Conservation (phyloP, 2,113 vertebrate species). For the Semnopithecus entellus region DNA sequence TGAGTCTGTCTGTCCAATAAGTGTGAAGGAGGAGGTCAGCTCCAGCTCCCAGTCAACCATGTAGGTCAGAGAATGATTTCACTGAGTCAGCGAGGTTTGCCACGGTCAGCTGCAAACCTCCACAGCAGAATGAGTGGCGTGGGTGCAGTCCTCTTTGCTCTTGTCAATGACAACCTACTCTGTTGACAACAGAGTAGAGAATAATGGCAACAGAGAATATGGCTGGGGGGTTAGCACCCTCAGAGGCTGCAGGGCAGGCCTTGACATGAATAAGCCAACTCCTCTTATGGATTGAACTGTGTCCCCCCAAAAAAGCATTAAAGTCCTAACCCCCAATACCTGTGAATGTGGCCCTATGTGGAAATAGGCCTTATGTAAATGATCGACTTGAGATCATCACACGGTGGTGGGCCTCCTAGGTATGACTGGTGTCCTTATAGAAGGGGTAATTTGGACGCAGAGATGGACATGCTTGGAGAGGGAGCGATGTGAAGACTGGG, state of each 20-base stretch:
- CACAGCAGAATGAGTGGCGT: accelerated
- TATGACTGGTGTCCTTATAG: neutral
- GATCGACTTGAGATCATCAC: too few species aligned
- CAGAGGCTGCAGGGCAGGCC: neutral
- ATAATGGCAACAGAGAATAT: accelerated
- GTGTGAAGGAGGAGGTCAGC: neutral
- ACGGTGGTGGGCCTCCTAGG: neutral
- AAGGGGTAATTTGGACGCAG: neutral
- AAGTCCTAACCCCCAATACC: neutral
- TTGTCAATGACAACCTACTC: accelerated
- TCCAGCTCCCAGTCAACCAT: neutral
- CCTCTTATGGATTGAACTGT: too few species aligned
- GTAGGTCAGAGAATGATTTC: neutral
- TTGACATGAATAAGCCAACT: neutral
- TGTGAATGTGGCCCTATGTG: neutral
- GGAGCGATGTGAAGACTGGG: too few species aligned
- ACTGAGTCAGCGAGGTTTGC: accelerated
- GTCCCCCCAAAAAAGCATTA: neutral
- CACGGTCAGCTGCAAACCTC: accelerated
- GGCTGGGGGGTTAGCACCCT: accelerated
- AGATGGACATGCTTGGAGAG: neutral
- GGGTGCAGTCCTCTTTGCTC: neutral
- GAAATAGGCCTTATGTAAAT: neutral
- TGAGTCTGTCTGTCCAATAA: neutral
- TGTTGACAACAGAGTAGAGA: too few species aligned